phyloP scores from a whole-genome alignment of 2,113 vertebrate genomes.

The Recurvirostra avosetta region DNA sequence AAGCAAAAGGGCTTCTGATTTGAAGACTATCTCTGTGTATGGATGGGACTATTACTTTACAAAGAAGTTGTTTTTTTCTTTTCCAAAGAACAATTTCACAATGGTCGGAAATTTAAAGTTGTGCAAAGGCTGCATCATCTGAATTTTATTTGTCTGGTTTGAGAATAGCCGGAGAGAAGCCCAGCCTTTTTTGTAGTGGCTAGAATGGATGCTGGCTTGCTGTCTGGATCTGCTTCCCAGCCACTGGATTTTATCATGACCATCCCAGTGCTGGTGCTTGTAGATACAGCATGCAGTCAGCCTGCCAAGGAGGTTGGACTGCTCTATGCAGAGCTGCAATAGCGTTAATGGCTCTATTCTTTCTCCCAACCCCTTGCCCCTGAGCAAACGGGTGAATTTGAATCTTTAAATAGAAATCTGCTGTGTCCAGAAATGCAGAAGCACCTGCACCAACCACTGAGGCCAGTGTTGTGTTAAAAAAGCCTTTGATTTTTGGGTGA shows the following conservation, averaged over 20 bases:
- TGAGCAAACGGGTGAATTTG: background rate
- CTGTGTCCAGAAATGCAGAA: background rate
- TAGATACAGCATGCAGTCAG: background rate
- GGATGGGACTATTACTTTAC: background rate
- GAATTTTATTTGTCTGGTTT: background rate
- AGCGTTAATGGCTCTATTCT: background rate
- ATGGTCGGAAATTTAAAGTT: background rate
- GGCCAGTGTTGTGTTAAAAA: background rate
- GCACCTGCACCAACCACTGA: background rate
- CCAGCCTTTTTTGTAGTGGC: background rate
- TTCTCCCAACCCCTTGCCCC: background rate
- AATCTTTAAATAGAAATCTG: background rate
- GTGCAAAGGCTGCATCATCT: accelerated
- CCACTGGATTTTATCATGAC: background rate
- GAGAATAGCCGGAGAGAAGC: background rate
- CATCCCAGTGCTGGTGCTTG: background rate
- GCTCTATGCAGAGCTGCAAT: background rate
- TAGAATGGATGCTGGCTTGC: background rate
- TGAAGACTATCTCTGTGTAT: background rate
- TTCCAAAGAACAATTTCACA: background rate
- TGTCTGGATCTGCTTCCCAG: background rate
- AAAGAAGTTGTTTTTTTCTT: background rate
- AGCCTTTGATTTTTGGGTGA: background rate
- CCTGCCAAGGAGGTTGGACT: background rate
- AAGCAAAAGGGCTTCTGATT: background rate